Evolutionary conservation across 2,888 invertebrate species (phyloP), one percentile per base, ranked within the genome.

Genomic region (Brachypterus glaber): DNA sequence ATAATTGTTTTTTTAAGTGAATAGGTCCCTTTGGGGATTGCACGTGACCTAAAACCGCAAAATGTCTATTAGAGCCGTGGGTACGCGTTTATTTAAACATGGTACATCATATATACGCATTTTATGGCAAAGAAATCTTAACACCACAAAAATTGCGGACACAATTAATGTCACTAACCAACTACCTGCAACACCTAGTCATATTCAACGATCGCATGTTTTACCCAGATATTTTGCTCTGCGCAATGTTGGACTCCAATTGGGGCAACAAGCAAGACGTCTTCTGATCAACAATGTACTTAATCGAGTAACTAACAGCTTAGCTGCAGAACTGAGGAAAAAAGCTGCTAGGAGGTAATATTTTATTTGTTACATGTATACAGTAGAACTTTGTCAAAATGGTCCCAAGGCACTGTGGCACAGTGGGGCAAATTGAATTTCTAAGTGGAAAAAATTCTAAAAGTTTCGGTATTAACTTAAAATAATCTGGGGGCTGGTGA

Each of bases 201-300:
- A 47, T 36, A 41, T 46, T 17, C 33, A 38, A 35, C 37, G 41
- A 34, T 35, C 49, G 43, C 51, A 50, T 43, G 41, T 58, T 36
- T 50, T 55, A 39, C 53, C 57, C 3, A 46, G 54, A 41, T 51
- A 55, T 42, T 59, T 59, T 46, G 57, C 59, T 14, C 51, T 69
- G 54, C 53, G 64, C 37, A 64, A 60, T 59, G 64, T 68, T 30
- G 68, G 74, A 29, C 62, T 71, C 39, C 71, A 72, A 45, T 67
- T 74, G 51, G 76, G 75, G 12, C 67, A 74, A 34, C 77, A 79
- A 51, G 79, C 80, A 2, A 67, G 80, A 29, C 69, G 74, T 44
- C 66, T 82, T 4, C 76, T 83, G 41, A 74, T 82, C 37, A 77
- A 82, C 57, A 81, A 77, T 58, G 74, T 82, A 35, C 65, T 82